These are phyloP conservation scores for Xiphydria camelus DNA, from an alignment of 2,888 invertebrate genomes.

Conservation along the genomic window DNA sequence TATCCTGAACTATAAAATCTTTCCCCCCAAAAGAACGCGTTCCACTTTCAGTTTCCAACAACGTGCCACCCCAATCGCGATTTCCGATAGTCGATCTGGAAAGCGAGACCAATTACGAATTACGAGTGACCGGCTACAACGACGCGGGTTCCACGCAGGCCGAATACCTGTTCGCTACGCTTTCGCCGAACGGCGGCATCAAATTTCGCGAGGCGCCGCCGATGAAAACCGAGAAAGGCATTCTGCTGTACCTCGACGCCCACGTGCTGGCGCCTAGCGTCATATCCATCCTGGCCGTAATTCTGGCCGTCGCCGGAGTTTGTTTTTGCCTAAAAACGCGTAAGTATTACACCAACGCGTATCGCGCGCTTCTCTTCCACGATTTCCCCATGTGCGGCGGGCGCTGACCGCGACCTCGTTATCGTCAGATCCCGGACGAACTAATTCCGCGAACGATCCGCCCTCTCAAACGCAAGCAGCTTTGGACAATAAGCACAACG, in stretches of 20 bases:
- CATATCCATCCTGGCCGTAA: conserved; percentile 61
- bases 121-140: conserved; percentile 66
- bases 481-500: conserved; percentile 56
- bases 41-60: conserved; percentile 59
- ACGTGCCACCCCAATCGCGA: conserved; percentile 59
- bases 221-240: conserved; percentile 41
- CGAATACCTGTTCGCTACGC: conserved; percentile 64
- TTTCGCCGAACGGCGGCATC: conserved; percentile 60
- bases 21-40: too few relatives aligned
- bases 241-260: conserved; percentile 57
- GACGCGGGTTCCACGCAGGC: conserved; percentile 67
- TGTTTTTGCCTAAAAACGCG: conserved; percentile 63
- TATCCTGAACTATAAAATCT: too few relatives aligned
- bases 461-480: conserved; percentile 52
- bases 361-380: neutral
- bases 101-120: conserved; percentile 60
- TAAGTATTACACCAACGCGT: conserved; percentile 55
- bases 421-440: conserved; percentile 40
- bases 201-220: conserved; percentile 45
- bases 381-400: conserved; percentile 16
- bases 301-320: conserved; percentile 62
- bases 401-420: conserved; percentile 17
- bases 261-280: conserved; percentile 61
- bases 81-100: conserved; percentile 60
- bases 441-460: conserved; percentile 47